Evolutionary conservation across 2,888 invertebrate genomes (phyloP).

Genomic region (Phanerotoma sp.): DNA sequence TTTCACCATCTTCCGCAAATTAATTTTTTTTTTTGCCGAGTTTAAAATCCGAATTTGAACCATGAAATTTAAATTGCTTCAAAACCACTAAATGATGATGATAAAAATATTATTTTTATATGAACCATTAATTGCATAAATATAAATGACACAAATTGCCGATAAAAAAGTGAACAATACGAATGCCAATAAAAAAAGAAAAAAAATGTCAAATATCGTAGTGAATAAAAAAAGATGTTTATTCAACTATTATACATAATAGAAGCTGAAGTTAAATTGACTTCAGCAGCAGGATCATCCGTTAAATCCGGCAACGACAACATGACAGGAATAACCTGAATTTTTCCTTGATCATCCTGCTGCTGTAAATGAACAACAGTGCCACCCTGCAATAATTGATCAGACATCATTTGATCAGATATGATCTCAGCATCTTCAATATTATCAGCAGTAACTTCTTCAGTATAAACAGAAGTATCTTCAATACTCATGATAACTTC

Average conservation of each 20-base stretch:
- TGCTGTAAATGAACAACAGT: conserved; percentile 51
- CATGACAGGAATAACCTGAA: conserved; percentile 54
- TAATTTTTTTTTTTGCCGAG: too few relatives aligned
- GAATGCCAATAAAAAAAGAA: too few relatives aligned
- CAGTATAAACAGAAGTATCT: conserved; percentile 52
- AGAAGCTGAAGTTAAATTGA: conserved; percentile 51
- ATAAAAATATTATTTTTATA: too few relatives aligned
- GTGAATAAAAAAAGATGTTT: background rate
- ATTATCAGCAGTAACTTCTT: conserved; percentile 53
- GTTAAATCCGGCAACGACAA: conserved; percentile 51
- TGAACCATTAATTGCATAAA: too few relatives aligned
- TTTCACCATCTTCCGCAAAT: too few relatives aligned
- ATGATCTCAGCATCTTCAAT: conserved; percentile 48
- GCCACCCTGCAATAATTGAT: conserved; percentile 47
- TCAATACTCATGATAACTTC: conserved; percentile 53
- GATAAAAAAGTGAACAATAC: too few relatives aligned
- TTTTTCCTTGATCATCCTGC: conserved; percentile 50
- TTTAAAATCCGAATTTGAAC: too few relatives aligned
- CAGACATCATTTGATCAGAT: conserved; percentile 48
- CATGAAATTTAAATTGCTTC: too few relatives aligned
- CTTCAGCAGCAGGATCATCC: conserved; percentile 50
- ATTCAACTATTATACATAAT: conserved; percentile 53
- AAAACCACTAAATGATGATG: too few relatives aligned
- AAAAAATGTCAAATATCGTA: too few relatives aligned
- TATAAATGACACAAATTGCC: too few relatives aligned